Evolutionary conservation across 2,888 invertebrate genomes (phyloP), one percentile per base, ranked within the genome.

Genomic region (Latrodectus elegans): DNA sequence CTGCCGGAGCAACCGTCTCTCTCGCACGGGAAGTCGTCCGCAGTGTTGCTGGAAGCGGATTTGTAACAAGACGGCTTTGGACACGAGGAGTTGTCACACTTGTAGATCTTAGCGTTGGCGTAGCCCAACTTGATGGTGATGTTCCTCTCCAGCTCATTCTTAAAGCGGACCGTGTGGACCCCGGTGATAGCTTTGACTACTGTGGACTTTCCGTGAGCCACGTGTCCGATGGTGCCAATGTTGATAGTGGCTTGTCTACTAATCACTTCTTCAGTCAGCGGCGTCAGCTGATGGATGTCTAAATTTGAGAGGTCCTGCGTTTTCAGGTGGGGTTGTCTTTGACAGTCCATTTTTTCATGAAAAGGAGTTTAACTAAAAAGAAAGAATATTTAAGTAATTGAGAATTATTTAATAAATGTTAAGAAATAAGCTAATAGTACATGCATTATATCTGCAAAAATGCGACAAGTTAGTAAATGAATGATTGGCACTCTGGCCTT

Each of bases 191-290:
- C 99, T 93, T 99, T 99, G 6, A 99, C 99, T 68, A 99, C 97
- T 38, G 99, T 99, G 0, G 99, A 99, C 93, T 99, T 99, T 89
- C 99, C 99, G 93, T 99, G 99, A 82, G 99, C 99, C 94, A 99
- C 99, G 95, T 99, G 99, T 51, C 99, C 99, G 92, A 99, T 99
- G 22, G 99, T 99, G 94, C 95, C 95, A 92, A 99, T 99, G 93
- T 99, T 99, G 91, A 99, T 99, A 52, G 99, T 99, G 51, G 99
- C 99, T 93, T 99, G 99, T 91, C 99, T 95, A 91, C 98, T 98
- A 92, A 99, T 99, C 6, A 99, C 99, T 94, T 99, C 99, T 38
- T 38, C 38, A 38, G 38, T 38, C 38, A 38, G 70, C 96, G 97
- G 17, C 17, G 67, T n/a, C 67, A 60, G 3, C 10, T 60, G 2